Conservation (phyloP, 1,140 invertebrate species). For the Parapsyche elsis region DNA sequence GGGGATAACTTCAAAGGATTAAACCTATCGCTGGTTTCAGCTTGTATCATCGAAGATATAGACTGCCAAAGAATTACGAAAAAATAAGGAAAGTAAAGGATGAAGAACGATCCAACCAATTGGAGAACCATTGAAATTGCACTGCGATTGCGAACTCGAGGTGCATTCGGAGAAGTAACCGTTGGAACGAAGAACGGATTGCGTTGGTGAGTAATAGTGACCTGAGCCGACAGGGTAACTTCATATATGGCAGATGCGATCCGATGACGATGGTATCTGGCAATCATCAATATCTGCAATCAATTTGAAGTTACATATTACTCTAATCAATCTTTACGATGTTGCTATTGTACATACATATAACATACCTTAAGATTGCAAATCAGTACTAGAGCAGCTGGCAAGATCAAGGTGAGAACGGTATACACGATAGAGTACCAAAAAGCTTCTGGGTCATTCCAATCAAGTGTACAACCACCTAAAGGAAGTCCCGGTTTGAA, state of each 20-base stretch:
- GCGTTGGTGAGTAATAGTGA: slow-evolving; percentile 83
- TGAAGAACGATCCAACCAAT: slow-evolving; percentile 76
- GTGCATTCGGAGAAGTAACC: slow-evolving; percentile 67
- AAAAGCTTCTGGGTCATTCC: slow-evolving; percentile 67
- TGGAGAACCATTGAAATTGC: slow-evolving; percentile 78
- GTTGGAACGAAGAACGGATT: slow-evolving; percentile 79
- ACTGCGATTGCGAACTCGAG: slow-evolving; percentile 71
- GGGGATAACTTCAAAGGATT: slow-evolving; percentile 59
- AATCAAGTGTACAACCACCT: slow-evolving; percentile 74
- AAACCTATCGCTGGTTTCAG: slow-evolving; percentile 52
- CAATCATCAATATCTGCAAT: slow-evolving; percentile 78
- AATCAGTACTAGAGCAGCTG: slow-evolving; percentile 74
- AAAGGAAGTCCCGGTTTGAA: slow-evolving; percentile 70
- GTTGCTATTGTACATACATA: slow-evolving; percentile 18
- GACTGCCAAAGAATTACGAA: slow-evolving; percentile 77
- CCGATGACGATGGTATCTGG: slow-evolving; percentile 82
- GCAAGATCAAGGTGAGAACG: slow-evolving; percentile 73
- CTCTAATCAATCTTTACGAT: background rate
- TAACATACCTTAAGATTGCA: slow-evolving; percentile 75
- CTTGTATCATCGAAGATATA: slow-evolving; percentile 59
- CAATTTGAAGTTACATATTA: slow-evolving; percentile 11
- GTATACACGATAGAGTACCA: slow-evolving; percentile 75
- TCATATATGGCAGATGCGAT: slow-evolving; percentile 88
- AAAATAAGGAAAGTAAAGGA: slow-evolving; percentile 81
- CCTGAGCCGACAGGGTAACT: slow-evolving; percentile 84